Evolutionary conservation across 2,113 vertebrate genomes (phyloP).

Genomic region (Peromyscus polionotus): DNA sequence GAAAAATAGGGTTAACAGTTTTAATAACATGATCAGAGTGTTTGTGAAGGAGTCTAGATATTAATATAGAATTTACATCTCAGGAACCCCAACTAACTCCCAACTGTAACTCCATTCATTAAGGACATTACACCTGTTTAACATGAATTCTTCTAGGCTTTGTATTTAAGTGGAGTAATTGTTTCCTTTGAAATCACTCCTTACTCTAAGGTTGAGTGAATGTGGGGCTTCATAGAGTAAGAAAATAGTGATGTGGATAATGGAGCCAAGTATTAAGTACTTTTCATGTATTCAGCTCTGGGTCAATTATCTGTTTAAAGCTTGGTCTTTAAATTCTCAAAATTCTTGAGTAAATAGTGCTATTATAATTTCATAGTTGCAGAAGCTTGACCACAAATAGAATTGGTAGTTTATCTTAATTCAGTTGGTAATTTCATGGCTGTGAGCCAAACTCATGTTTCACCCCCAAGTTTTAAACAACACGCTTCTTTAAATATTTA

Average conservation of each 20-base stretch:
- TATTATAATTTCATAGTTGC: neutral
- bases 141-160: neutral
- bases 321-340: neutral
- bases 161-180: neutral
- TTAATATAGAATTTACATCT: neutral
- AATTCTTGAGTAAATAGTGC: neutral
- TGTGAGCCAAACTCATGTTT: neutral
- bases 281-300: neutral
- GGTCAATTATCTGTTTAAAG: conserved; percentile 10
- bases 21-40: neutral
- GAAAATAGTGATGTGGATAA: neutral
- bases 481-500: neutral
- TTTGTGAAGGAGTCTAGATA: neutral
- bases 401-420: conserved; percentile 21
- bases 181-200: neutral
- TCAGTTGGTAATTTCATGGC: neutral
- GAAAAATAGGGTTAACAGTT: neutral
- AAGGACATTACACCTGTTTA: neutral
- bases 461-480: neutral
- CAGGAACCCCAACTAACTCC: neutral
- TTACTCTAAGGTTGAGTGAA: neutral
- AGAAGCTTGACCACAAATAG: neutral
- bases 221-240: neutral
- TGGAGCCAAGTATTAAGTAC: neutral
- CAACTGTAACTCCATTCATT: neutral